Evolutionary conservation across 2,113 vertebrate genomes (phyloP), one percentile per base, ranked within the genome.

Genomic region (Rhinichthys klamathensis): DNA sequence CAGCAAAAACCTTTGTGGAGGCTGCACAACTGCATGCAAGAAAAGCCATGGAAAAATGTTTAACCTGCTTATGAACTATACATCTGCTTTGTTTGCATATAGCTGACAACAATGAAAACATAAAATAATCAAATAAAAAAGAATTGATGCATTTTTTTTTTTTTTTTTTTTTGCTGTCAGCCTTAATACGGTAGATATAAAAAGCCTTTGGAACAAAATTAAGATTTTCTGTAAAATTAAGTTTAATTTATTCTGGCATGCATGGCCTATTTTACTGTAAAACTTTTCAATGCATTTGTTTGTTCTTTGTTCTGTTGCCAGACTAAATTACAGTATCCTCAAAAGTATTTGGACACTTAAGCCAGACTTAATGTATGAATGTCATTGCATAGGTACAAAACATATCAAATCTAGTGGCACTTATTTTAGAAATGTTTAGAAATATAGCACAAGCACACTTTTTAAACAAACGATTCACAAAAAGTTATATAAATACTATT

Each of bases 31-130:
- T 54, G 25, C 70, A 76, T 74, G 82, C 67, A 70, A 41, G 74
- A 65, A 79, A 72, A 72, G 63, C 25, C 12, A 78, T 32, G 13
- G 61, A 77, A 65, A 56, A 82, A 70, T 79, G 54, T 70, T 84
- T 80, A 27, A 70, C 69, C 77, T 41, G 58, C 80, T 84, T 16
- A 46, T 63, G 76, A 12, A 79, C 54, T 79, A 44, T 56, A 83
- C 63, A 32, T 56, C 72, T 61, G 73, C 56, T 84, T 89, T 35
- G 54, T 58, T 94, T 94, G 94, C 94, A 94, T 93, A 94, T 93
- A 94, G 93, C 91, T 87, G 90, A 92, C 91, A 88, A 92, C 90
- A 89, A 90, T 51, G 30, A 83, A 67, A 51, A 79, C 7, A n/a
- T 72, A 51, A 58, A 46, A 41, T 32, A 51, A 30, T 70, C 15